Conservation (phyloP, 2,888 invertebrate species). For the Aromia moschata region DNA sequence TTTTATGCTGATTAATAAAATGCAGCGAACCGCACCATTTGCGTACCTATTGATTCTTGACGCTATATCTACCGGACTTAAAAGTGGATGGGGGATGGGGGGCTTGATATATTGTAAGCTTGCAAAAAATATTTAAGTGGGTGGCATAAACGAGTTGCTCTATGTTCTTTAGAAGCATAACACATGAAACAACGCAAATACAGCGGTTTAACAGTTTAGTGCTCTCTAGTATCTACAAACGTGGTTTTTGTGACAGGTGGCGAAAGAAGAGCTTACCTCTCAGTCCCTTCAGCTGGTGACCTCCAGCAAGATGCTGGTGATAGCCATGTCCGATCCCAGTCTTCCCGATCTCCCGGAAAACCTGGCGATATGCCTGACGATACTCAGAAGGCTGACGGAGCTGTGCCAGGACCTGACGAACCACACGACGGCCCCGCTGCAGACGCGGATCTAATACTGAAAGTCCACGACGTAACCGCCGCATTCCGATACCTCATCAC, state of each 20-base stretch:
- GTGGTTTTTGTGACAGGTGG: conserved; percentile 65
- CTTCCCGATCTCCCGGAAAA: conserved; percentile 72
- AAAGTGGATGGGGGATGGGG: too few species aligned
- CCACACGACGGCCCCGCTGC: conserved; percentile 79
- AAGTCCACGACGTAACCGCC: conserved; percentile 80
- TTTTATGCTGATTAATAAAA: too few species aligned
- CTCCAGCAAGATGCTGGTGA: conserved; percentile 83
- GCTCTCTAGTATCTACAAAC: too few species aligned
- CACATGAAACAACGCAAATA: too few species aligned
- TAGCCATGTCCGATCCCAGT: conserved; percentile 78
- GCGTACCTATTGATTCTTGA: too few species aligned
- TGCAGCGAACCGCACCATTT: too few species aligned
- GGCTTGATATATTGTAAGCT: too few species aligned
- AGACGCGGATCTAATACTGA: conserved; percentile 83
- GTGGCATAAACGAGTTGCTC: too few species aligned
- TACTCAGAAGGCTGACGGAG: conserved; percentile 78
- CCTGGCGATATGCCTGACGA: conserved; percentile 79
- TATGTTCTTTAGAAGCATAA: too few species aligned
- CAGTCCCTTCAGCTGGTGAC: conserved; percentile 85
- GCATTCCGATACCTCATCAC: conserved; percentile 83
- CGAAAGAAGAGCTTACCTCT: conserved; percentile 80
- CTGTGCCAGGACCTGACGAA: conserved; percentile 79
- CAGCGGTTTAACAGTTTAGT: too few species aligned
- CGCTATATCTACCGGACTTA: too few species aligned
- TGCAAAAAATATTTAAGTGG: too few species aligned